Evolutionary conservation across 1,140 invertebrate species (phyloP), one percentile per base, ranked within the genome.

Genomic region (Prorops nasuta): DNA sequence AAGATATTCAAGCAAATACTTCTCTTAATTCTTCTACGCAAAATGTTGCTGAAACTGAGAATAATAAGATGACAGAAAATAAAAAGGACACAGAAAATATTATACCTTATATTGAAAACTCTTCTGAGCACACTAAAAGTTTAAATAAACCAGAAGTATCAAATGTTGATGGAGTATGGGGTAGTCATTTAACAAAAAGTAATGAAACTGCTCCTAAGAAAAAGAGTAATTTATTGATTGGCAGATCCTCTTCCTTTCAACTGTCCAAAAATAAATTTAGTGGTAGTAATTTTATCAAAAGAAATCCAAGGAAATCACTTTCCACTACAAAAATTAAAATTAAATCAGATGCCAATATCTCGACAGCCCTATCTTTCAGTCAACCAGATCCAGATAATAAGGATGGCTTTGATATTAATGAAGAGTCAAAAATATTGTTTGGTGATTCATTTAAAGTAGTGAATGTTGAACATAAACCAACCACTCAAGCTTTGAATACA

Each of bases 231-330:
- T 60, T 58, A 52, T 61, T 53, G 66, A 71, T 76, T 22, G 54
- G 59, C 68, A 79, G 56, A 49, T 67, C 68, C 1, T 51, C 70
- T 3, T 76, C 77, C 0, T 77, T 76, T 46, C 70, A 78, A 50
- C 72, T 86, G n/a, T 82, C 84, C 2, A 81, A 87, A 61, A 89
- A 90, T 65, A 74, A 89, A 43, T 90, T 90, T 72, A 78, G 82
- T 31, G 81, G 80, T 34, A 79, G 83, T 45, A 84, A 75, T 64
- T 85, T 90, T 70, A 79, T 80, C 17, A 85, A 89, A 63, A 76
- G 88, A 49, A 90, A 91, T 78, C 88, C 88, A 10, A 80, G 88
- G 63, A 91, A 91, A 70, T 82, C 83, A 0, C 51, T 84, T n/a
- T 72, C 79, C 3, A 51, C 59, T 4, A 69, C 60, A 20, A 72